Evolutionary conservation across 1,140 invertebrate species (phyloP).

Genomic region (Rhopalosiphum maidis): DNA sequence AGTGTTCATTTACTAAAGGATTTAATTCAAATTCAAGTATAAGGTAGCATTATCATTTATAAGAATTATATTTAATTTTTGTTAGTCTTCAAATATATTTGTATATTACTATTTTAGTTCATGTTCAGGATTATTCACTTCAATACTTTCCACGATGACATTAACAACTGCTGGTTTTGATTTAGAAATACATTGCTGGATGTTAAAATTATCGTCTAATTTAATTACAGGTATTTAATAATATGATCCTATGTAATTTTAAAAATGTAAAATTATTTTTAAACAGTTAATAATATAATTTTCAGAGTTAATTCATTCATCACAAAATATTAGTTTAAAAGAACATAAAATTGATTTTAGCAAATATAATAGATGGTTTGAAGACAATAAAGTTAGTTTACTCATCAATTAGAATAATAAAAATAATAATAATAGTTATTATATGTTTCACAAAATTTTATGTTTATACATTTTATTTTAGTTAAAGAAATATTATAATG

Average conservation of each 20-base stretch:
- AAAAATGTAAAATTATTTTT: constrained; percentile 1
- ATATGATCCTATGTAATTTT: not conserved
- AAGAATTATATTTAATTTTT: not conserved
- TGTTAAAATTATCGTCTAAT: constrained; percentile 55
- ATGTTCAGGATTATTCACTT: constrained; percentile 51
- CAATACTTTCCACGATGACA: constrained; percentile 46
- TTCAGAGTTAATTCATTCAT: constrained; percentile 33
- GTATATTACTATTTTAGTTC: constrained; percentile 49
- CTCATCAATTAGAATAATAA: not conserved
- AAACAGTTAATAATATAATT: constrained; percentile 40
- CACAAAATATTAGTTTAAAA: constrained; percentile 30
- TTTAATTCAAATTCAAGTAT: constrained; percentile 38
- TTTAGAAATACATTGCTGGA: constrained; percentile 52
- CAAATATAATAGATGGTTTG: constrained; percentile 53
- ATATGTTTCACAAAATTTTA: not conserved
- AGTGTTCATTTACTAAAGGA: constrained; percentile 4
- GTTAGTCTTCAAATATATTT: not conserved
- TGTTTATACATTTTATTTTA: not conserved
- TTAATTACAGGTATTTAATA: constrained; percentile 59
- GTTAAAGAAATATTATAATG: constrained; percentile 52
- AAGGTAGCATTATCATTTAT: constrained; percentile 44
- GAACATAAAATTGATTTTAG: constrained; percentile 52
- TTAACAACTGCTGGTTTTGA: constrained; percentile 53
- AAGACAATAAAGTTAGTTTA: constrained; percentile 51
- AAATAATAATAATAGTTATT: not conserved